These are phyloP conservation scores for Cyprinella venusta DNA, from an alignment of 2,797 vertebrate genomes.

Conservation along the genomic window DNA sequence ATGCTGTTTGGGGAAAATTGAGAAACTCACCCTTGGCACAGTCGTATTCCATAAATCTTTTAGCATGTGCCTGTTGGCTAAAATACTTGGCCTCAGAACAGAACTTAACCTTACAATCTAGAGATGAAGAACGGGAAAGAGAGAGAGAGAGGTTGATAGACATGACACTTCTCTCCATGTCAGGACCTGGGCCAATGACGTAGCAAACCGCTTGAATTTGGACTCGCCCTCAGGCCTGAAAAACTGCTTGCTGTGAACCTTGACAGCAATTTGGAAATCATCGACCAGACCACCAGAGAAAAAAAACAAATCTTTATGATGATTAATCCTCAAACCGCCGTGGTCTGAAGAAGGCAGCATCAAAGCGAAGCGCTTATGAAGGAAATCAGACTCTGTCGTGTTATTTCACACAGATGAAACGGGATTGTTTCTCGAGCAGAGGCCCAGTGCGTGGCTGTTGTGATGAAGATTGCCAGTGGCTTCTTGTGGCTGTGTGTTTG, in stretches of 20 bases:
- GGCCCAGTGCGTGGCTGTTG: conserved; percentile 4
- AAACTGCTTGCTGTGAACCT: conserved; percentile 15
- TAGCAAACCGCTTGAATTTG: conserved; percentile 27
- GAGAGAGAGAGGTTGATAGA: conserved; percentile 23
- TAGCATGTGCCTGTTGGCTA: conserved; percentile 91
- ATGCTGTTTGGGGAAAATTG: conserved; percentile 81
- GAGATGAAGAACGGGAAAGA: conserved; percentile 56
- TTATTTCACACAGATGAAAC: conserved; percentile 8
- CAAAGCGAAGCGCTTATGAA: conserved; percentile 9
- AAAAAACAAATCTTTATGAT: conserved; percentile 33
- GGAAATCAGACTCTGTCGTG: conserved; percentile 7
- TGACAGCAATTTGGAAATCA: conserved; percentile 39
- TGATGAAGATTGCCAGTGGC: conserved; percentile 34
- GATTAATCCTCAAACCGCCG: conserved; percentile 31
- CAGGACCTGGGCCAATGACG: conserved; percentile 26
- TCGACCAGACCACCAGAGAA: conserved; percentile 29
- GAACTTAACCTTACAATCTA: conserved; percentile 67
- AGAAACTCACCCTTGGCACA: conserved; percentile 86
- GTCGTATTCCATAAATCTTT: conserved; percentile 91
- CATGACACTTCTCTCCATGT: conserved; percentile 17
- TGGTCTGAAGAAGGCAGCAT: conserved; percentile 8
- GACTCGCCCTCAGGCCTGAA: conserved; percentile 26
- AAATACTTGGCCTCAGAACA: conserved; percentile 79
- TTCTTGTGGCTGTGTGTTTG: conserved; percentile 46
- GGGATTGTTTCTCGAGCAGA: conserved; percentile 23